Evolutionary conservation across 2,888 invertebrate species (phyloP), one percentile per base, ranked within the genome.

Genomic region (Ephialtes manifestator): DNA sequence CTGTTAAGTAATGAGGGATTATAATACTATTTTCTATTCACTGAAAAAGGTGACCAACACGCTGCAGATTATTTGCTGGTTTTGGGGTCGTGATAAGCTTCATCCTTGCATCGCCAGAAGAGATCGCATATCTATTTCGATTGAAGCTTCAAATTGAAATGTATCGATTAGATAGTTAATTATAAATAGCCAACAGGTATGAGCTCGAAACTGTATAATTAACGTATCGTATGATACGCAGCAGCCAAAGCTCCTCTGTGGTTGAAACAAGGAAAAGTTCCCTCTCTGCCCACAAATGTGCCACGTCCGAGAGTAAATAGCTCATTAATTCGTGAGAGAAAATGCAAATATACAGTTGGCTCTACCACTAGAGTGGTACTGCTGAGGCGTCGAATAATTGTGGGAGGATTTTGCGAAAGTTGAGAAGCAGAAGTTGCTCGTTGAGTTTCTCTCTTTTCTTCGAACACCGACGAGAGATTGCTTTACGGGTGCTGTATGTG

Each of bases 91-190:
- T 28, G 55, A 58, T 58, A 10, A 58, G 55, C 55, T 20, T 13
- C 55, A 20, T 20, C 11, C 1, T 5, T 13, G 13, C 28, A 1
- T 58, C 10, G 24, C 11, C 24, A 13, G 28, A 4, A 28, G 31
- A 31, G 11, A 31, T 60, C 15, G 3, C 8, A 10, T 28, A 15
- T 13, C 20, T 31, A 58, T 72, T 46, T 71, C 20, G 18, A 28
- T 7, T 55, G 35, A 55, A 39, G 35, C 15, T 11, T 20, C 0
- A 55, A 53, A 39, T 71, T 39, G 55, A 18, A 71, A 53, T 20
- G 13, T 13, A 53, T 55, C 35, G 55, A 48, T 68, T 1, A 28
- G 20, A 48, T 28, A 67, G 10, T 53, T 67, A 53, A 76, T 55
- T 3, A 46, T 55, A 51, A 65, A 51, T 68, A 28, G 15, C 35